Percentiles rank a stretch among this genome's conserved stretches.
Conservation (phyloP, 2,888 invertebrate genomes). For the Antheraea yamamai region DNA sequence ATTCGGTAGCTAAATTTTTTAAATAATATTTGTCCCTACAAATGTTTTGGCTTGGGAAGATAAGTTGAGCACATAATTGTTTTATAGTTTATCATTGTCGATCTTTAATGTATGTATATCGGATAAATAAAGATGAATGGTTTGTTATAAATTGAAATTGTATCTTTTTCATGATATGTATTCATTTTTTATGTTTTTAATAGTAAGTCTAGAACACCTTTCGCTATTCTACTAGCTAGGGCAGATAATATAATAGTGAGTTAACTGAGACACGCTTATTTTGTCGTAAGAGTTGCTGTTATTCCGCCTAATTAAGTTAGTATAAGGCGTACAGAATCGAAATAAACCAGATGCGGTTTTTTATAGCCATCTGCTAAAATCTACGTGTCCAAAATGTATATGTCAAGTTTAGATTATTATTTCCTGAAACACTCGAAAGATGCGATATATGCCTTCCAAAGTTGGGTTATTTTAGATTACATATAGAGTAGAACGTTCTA, state of each 20-base stretch:
- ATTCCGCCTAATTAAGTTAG: neutral
- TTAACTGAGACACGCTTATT: neutral
- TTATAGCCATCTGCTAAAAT: no score
- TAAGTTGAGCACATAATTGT: constrained; percentile 2
- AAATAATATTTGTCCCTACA: neutral
- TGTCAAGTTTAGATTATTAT: no score
- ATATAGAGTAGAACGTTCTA: no score
- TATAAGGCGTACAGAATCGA: no score
- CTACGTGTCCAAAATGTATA: no score
- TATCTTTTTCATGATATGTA: neutral
- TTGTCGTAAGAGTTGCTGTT: neutral
- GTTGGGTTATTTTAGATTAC: no score
- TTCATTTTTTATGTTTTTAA: neutral
- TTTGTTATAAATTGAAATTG: constrained; percentile 33
- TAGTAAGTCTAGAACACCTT: neutral
- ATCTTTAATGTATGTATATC: constrained; percentile 39
- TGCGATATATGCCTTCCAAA: no score
- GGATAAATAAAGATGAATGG: constrained; percentile 46
- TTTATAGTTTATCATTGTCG: constrained; percentile 29
- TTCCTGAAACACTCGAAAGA: no score
- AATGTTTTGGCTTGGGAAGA: neutral
- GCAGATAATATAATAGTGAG: neutral
- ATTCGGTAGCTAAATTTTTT: neutral
- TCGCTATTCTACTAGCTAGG: neutral
- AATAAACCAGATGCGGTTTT: no score